Evolutionary conservation across 53 echinoderm and acorn worm genomes (phyloP).

Genomic region (Actinopyga echinites): DNA sequence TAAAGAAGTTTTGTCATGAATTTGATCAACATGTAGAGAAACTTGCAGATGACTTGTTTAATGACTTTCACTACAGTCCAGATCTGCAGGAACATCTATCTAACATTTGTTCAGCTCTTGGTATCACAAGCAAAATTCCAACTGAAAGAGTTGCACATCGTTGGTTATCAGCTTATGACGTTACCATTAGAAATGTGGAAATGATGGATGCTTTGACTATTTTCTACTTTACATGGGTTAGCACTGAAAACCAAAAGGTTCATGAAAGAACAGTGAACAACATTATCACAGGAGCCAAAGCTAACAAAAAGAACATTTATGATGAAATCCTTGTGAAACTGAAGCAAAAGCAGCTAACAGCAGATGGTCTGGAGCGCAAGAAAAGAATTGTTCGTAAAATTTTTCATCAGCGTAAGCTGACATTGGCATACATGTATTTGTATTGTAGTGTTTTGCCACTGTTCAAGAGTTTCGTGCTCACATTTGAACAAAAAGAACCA

Average conservation of each 20-base stretch:
- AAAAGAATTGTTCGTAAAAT: constrained; percentile 47
- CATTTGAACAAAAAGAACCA: constrained; percentile 59
- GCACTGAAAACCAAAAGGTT: constrained; percentile 15
- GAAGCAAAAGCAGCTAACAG: constrained; percentile 48
- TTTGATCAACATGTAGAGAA: constrained; percentile 51
- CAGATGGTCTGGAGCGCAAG: constrained; percentile 40
- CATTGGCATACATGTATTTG: constrained; percentile 46
- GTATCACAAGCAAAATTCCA: constrained; percentile 37
- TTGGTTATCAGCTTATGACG: constrained; percentile 47
- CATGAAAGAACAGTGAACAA: constrained; percentile 19
- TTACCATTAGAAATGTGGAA: constrained; percentile 45
- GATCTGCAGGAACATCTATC: constrained; percentile 44
- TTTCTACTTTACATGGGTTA: constrained; percentile 50
- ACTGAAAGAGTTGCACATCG: constrained; percentile 36
- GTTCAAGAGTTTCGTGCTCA: constrained; percentile 64
- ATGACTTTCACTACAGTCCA: constrained; percentile 52
- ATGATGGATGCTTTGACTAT: constrained; percentile 36
- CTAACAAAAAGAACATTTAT: constrained; percentile 37
- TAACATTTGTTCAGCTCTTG: constrained; percentile 28
- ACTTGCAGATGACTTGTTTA: constrained; percentile 48
- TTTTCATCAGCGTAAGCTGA: constrained; percentile 46
- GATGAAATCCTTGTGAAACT: constrained; percentile 39
- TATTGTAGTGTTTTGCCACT: constrained; percentile 57
- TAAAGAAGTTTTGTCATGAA: constrained; percentile 41
- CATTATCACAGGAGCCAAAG: constrained; percentile 50